Evolutionary conservation across 2,888 invertebrate species (phyloP).

Genomic region (Odontocerum albicorne): DNA sequence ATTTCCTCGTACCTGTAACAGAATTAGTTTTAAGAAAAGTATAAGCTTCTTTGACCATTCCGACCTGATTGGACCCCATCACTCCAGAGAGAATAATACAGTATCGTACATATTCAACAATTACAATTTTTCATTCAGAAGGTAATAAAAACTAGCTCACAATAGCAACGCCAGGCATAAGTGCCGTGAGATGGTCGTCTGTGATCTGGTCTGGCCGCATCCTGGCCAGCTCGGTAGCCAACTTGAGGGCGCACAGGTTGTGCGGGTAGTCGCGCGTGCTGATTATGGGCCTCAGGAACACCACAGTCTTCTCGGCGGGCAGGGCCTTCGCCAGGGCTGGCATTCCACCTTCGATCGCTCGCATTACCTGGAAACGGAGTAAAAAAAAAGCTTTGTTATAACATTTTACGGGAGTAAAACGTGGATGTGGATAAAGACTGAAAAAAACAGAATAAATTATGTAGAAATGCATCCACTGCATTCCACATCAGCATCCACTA

Average conservation of each 20-base stretch:
- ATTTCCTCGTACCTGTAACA: too few relatives aligned
- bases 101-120: too few relatives aligned
- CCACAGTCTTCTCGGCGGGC: constrained; percentile 76
- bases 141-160: too few relatives aligned
- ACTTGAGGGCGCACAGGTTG: constrained; percentile 90
- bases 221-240: constrained; percentile 83
- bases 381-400: constrained; percentile 7
- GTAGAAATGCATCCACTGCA: neutral
- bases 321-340: constrained; percentile 75
- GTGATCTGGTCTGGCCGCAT: constrained; percentile 71
- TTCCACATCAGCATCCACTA: too few relatives aligned
- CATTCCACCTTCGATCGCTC: constrained; percentile 84
- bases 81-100: too few relatives aligned
- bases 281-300: constrained; percentile 79
- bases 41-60: too few relatives aligned
- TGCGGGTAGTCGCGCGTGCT: constrained; percentile 84
- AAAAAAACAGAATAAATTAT: too few relatives aligned
- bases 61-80: too few relatives aligned
- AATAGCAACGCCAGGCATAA: constrained; percentile 88
- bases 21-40: too few relatives aligned
- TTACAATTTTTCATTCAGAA: too few relatives aligned
- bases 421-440: too few relatives aligned
- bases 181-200: constrained; percentile 72
- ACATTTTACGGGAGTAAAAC: too few relatives aligned
- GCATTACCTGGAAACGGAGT: constrained; percentile 60